Evolutionary conservation across 2,113 vertebrate genomes (phyloP), one percentile per base, ranked within the genome.

Genomic region (Psettodes erumei): DNA sequence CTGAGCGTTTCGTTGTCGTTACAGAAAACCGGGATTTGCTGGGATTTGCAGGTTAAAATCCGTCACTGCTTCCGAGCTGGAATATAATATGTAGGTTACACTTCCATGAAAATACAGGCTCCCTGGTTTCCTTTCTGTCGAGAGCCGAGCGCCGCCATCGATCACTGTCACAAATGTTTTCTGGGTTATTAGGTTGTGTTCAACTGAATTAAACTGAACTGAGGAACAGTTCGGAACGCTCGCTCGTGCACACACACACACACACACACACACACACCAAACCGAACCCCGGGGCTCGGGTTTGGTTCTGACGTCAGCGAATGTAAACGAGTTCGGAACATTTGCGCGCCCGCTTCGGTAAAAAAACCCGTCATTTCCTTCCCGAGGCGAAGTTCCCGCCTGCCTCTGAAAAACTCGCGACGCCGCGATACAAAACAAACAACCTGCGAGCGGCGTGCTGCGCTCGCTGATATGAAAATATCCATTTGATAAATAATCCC

Each of bases 401-500:
- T 45, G 53, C 27, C 38, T 35, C 5, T n/a, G n/a, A n/a, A 23
- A 65, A 65, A 71, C 74, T 56, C 59, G 55, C 58, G 71, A 81
- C 69, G 38, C 15, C 15, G 13, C 8, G 25, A n/a, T n/a, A n/a
- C n/a, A 16, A 64, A 64, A 63, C 8, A 6, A 50, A 50, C 63
- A 37, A 2, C 32, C 69, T 19, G 43, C 6, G 2, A 75, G 70
- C 65, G 28, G 68, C 68, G 9, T n/a, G 33, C 45, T 43, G 30
- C 38, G 23, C 13, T 19, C 63, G 15, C 1, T n/a, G 33, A 70
- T 56, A 72, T 76, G 21, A 59, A 85, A 53, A 53, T n/a, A 58
- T 69, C 59, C 18, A 58, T 78, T 81, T 76, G 73, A 83, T 68
- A 53, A 68, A 83, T 33, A 21, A 77, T 71, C 64, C 38, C 27